A percentile compares a stretch with the other conserved stretches of the same genome.
Conservation (phyloP, 1,140 invertebrate species). For the Atta texana region DNA sequence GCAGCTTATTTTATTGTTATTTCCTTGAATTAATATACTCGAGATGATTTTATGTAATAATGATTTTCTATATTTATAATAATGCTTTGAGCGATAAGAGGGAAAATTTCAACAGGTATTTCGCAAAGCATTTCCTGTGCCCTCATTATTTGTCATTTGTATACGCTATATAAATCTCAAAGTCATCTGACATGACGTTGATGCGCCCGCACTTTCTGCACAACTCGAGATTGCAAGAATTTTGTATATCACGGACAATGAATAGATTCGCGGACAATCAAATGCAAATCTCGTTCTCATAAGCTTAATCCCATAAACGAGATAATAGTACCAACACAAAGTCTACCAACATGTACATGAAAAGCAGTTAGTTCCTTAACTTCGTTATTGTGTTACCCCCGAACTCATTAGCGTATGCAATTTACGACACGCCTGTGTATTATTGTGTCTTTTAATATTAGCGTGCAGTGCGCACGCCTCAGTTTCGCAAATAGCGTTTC, state of each 20-base stretch:
- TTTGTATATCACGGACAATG: slow-evolving; percentile 7
- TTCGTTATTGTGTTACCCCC: slow-evolving; percentile 15
- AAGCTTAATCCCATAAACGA: slow-evolving; percentile 54
- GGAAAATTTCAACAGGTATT: neutral
- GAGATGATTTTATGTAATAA: slow-evolving; percentile 13
- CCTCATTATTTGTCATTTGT: slow-evolving; percentile 43
- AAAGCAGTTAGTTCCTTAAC: slow-evolving; percentile 54
- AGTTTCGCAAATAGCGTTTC: slow-evolving; percentile 23
- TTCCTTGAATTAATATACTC: slow-evolving; percentile 14
- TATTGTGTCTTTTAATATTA: slow-evolving; percentile 40
- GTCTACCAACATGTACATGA: slow-evolving; percentile 34
- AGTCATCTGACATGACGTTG: neutral
- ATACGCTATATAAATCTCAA: neutral
- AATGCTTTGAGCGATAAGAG: neutral
- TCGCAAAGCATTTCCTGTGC: neutral
- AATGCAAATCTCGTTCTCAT: slow-evolving; percentile 50
- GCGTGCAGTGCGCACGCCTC: neutral
- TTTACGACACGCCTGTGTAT: slow-evolving; percentile 28
- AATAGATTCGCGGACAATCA: slow-evolving; percentile 48
- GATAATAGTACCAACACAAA: slow-evolving; percentile 12
- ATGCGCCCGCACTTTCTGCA: neutral
- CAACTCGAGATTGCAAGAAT: slow-evolving; percentile 25
- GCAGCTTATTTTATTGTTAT: slow-evolving; percentile 26
- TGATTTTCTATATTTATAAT: neutral
- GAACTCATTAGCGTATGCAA: slow-evolving; percentile 48